Evolutionary conservation across 1,140 invertebrate genomes (phyloP), one percentile per base, ranked within the genome.

Genomic region (Trichoplusia ni): DNA sequence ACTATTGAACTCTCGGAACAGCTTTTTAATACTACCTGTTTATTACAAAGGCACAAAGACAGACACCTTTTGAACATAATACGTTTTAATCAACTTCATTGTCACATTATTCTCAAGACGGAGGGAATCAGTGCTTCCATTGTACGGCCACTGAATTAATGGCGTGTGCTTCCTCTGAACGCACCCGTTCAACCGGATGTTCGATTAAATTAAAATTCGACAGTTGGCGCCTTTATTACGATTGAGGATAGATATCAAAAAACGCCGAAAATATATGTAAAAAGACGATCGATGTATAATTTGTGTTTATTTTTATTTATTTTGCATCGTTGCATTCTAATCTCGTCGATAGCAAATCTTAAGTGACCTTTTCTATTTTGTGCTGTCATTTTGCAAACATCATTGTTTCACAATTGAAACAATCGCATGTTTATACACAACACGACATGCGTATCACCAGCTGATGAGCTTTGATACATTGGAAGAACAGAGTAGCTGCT

Each of bases 121-220:
- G 14, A 31, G 14, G 23, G 62, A 60, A 67, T 73, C 46, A 59
- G 69, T 70, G 67, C 56, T 66, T 33, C 60, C 35, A 75, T 69
- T 73, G 64, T 75, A 71, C 59, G 67, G 49, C 44, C 59, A 60
- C 60, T 13, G 73, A 76, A 80, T 78, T 79, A 82, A 80, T 82
- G 75, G 75, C 62, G 42, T 71, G 66, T 54, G 64, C 75, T 79
- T 80, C 79, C 77, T 70, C 7, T 44, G 38, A 58, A 21, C 38
- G 38, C 38, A 44, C 18, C 25, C 54, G 25, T 42, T 58, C 54
- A 63, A 38, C 69, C 69, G 77, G 77, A 77, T 70, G 65, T 80
- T 63, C 64, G 54, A 65, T 67, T 69, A 69, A 73, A 44, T 58
- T 58, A 25, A 58, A 58, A 31, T 58, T 69, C 66, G 66, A 69